Base-by-base conservation (phyloP, 2,113 vertebrate genomes). In the Bufo bufo region DNA sequence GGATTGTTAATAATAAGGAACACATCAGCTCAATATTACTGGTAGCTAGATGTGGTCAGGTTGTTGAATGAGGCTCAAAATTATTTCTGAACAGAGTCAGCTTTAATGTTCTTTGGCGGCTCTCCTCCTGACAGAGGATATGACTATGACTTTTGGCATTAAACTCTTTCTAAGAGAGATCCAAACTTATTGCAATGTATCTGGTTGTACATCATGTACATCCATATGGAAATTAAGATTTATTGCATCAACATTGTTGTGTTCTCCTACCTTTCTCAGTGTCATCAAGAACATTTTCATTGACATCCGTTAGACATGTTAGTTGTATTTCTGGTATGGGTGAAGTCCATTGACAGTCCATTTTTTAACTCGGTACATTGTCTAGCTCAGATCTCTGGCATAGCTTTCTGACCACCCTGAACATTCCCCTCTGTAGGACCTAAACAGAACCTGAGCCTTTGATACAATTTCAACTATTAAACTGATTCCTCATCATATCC, bases 401-500 rank as follows among this genome's bases (percentile, higher is more conserved):
- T 11, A 69, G 4, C 81, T 52, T 13, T 83, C 61, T 52, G 58
- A 66, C 61, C 61, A 69, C 81, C 82, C 63, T 3, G 7, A 66
- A 20, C 5, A 54, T 84, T 87, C 74, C 79, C 12, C 43, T 3
- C 59, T 52, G 77, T 0, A 0, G 58, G 87, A 80, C 82, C 54
- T 84, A 77, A 86, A 33, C 58, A 0, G 89, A 87, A 19, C 89
- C 91, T 52, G 88, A 54, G 86, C 88, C 54, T 56, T 23, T 59
- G 89, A 77, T 83, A 61, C 89, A 93, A 92, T 87, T 85, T 89
- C 87, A 91, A 90, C 77, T 85, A 80, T 84, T 82, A 85, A 72
- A 66, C 83, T 90, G 84, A 92, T 94, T 93, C 93, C 91, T 93
- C 91, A 4, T 16, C 45, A 74, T 93, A 90, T 1, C 0, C 0